phyloP scores from a whole-genome alignment of 2,797 vertebrate genomes.

The Meriones psammophilus region DNA sequence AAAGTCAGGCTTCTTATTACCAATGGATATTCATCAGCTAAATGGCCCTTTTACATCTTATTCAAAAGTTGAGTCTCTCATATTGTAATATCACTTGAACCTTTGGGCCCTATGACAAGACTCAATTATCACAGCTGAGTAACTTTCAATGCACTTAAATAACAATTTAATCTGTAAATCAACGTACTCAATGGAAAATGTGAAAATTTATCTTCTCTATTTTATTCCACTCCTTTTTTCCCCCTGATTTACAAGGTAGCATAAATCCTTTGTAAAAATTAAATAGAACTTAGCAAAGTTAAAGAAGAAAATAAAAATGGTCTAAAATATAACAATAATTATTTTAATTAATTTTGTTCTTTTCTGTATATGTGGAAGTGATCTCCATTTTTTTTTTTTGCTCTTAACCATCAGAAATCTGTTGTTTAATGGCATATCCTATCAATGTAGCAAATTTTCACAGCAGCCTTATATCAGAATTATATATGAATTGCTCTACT shows the following conservation, averaged over 20 bases:
- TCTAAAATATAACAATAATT: not conserved
- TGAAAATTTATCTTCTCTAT: not conserved
- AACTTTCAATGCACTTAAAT: slow-evolving; percentile 61
- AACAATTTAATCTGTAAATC: slow-evolving; percentile 49
- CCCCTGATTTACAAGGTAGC: not conserved
- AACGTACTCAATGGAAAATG: slow-evolving; percentile 26
- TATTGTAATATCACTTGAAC: slow-evolving; percentile 44
- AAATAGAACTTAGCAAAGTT: not conserved
- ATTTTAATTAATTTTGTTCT: not conserved
- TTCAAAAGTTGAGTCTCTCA: not conserved
- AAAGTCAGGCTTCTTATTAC: slow-evolving; percentile 66
- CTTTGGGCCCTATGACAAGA: not conserved
- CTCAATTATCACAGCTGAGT: slow-evolving; percentile 32
- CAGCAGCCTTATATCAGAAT: not conserved
- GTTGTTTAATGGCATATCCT: not conserved
- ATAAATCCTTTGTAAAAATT: slow-evolving; percentile 18
- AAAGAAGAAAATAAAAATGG: slow-evolving; percentile 18
- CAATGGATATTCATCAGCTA: slow-evolving; percentile 44
- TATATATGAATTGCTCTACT: not conserved
- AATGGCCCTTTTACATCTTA: slow-evolving; percentile 43
- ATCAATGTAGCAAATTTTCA: not conserved
- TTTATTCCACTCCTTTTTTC: not conserved
- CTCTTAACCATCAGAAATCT: not conserved
- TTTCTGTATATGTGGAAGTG: not conserved
- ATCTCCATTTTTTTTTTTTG: not conserved